Base-by-base conservation (phyloP, 2,888 invertebrate genomes). In the Mythimna vitellina region DNA sequence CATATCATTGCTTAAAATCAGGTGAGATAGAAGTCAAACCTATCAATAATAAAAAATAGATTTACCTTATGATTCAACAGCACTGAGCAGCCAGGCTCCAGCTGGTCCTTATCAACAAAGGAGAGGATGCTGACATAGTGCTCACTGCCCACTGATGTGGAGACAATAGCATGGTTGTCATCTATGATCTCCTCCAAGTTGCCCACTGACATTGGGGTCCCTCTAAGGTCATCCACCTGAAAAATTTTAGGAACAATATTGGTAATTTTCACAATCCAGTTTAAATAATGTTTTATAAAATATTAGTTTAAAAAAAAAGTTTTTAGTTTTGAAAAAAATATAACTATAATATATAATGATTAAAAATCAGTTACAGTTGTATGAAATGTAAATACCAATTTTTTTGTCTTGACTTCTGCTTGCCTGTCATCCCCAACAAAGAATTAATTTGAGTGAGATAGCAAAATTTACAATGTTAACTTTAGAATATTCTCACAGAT, bases 131-230 rank as follows among this genome's bases (percentile, higher is more conserved):
- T 99, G 81, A 99, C 99, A 93, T 99, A 99, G 94, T 99, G 99
- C 93, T 99, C 99, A 88, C 99, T 99, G 68, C 99, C 99, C 4
- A 99, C 99, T 0, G 99, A 99, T 3, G 99, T 99, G 0, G 99
- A 99, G 1, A 99, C 99, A 92, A 99, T 99, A 6, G 99, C 99
- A 95, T 99, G 99, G 94, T 99, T 99, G 93, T 99, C 99, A 96
- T 99, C 99, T 87, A 99, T 99, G 76, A 99, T 99, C 96, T 99
- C 99, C 93, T 99, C 99, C 76, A 99, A 96, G 81, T 98, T 99
- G n/a, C 99, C 99, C 35, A 99, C 99, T 10, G 99, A 99, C 99
- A 99, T 99, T 0, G 99, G 99, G 49, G 99, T 99, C 60, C 99
- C 99, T 92, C 99, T 97, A 70, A 99, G 96, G 94, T 99, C 99